A percentile compares a stretch with the other conserved stretches of the same genome.
Evolutionary conservation across 2,888 invertebrate genomes (phyloP).

Genomic region (Hirtodrosophila histrioides): DNA sequence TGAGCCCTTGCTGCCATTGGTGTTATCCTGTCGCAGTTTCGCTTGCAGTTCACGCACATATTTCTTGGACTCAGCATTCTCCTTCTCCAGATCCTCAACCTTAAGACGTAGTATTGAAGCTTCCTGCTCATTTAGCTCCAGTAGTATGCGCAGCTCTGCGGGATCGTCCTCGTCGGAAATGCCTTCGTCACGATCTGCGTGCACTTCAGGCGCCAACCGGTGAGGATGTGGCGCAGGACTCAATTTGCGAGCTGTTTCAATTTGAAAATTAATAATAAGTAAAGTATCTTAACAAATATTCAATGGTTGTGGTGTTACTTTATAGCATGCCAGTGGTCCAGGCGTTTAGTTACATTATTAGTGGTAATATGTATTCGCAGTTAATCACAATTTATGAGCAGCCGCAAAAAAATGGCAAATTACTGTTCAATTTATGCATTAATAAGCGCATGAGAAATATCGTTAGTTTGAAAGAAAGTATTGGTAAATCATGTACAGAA

Average conservation of each 20-base stretch:
- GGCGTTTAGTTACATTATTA: slow-evolving; percentile 21
- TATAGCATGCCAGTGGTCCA: slow-evolving; percentile 19
- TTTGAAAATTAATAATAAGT: background rate
- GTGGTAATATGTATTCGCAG: slow-evolving; percentile 1
- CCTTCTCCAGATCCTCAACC: slow-evolving; percentile 92
- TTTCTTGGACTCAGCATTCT: slow-evolving; percentile 89
- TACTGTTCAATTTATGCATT: slow-evolving; percentile 38
- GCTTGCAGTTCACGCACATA: slow-evolving; percentile 92
- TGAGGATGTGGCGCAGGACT: slow-evolving; percentile 89
- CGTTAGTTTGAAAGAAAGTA: slow-evolving; percentile 46
- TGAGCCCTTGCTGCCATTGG: slow-evolving; percentile 58
- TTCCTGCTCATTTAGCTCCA: slow-evolving; percentile 96
- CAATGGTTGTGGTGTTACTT: background rate
- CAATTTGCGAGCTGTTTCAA: slow-evolving; percentile 87
- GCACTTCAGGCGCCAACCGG: slow-evolving; percentile 88
- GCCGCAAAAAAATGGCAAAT: slow-evolving; percentile 86
- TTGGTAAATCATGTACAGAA: slow-evolving; percentile 7
- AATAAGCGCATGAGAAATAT: slow-evolving; percentile 63
- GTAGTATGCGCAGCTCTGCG: slow-evolving; percentile 91
- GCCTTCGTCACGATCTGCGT: slow-evolving; percentile 89
- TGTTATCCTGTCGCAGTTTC: slow-evolving; percentile 85
- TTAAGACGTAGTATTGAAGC: slow-evolving; percentile 92
- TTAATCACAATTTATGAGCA: slow-evolving; percentile 80
- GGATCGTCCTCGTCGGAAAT: slow-evolving; percentile 92
- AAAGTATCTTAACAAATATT: no score